Evolutionary conservation across 2,113 vertebrate species (phyloP), one percentile per base, ranked within the genome.

Genomic region (Acrocephalus arundinaceus): DNA sequence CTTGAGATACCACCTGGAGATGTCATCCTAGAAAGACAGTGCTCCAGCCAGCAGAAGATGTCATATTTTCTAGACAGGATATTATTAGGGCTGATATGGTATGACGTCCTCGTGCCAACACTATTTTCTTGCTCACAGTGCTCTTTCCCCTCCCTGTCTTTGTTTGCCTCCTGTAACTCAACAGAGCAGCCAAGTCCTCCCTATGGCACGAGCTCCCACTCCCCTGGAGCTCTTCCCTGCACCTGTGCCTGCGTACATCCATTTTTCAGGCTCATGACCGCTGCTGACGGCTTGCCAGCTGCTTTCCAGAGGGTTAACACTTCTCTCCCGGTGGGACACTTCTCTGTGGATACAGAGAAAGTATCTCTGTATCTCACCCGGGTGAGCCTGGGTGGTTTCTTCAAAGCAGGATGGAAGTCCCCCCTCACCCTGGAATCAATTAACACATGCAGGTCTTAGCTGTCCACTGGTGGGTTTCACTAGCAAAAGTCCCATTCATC

Each of bases 181-280:
- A 51, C 35, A 52, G 57, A 94, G 89, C 91, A 87, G 88, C 88
- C 90, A 95, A 94, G 77, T 71, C 66, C 61, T 91, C 51, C 63
- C 67, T 0, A 0, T 30, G 43, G 70, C 90, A 90, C 49, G 58
- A 21, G 55, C 45, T 93, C 51, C 33, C 7, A 6, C 55, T 80
- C 19, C 43, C 27, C 92, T 90, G 94, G 79, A 96, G 79, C 90
- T 90, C 4, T 1, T 92, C 89, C 91, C 80, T 93, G 85, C 95
- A 96, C 85, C 95, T 95, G 95, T 7, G 15, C 57, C 85, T 92
- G 88, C 91, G 75, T 72, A 70, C 59, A 93, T 83, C 61, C 72
- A n/a, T 62, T 73, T 77, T 70, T 52, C 79, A 81, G 78, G 67
- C 76, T 92, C 83, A 35, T 74, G 63, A 86, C 68, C 66, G 30